Percentiles rank a stretch among this genome's conserved stretches.
Evolutionary conservation across 2,888 invertebrate species (phyloP).

Genomic region (Archips crataeganus): DNA sequence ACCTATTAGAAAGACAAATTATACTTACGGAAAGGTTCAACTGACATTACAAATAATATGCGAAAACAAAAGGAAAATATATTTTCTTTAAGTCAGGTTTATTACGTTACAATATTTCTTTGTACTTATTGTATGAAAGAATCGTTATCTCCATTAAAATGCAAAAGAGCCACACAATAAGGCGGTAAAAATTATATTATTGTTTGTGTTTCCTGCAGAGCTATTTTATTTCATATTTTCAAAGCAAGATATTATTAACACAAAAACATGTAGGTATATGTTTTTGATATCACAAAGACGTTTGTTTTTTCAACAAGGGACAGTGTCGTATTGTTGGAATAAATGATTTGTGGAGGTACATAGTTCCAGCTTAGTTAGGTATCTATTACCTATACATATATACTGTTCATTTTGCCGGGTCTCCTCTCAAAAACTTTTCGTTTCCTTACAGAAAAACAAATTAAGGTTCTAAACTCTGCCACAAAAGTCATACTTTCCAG

Average conservation of each 20-base stretch:
- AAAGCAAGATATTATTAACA: neutral
- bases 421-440: too few relatives aligned
- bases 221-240: neutral
- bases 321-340: neutral
- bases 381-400: neutral
- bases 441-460: too few relatives aligned
- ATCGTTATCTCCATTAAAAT: conserved; percentile 8
- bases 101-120: conserved; percentile 5
- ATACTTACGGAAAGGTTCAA: neutral
- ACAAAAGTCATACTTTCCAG: too few relatives aligned
- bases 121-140: conserved; percentile 1
- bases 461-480: too few relatives aligned
- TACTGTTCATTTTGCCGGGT: too few relatives aligned
- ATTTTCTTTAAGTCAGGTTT: neutral
- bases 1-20: conserved; percentile 1
- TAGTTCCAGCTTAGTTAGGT: neutral
- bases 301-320: neutral
- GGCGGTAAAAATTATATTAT: conserved; percentile 10
- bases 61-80: neutral
- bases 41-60: conserved; percentile 1
- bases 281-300: neutral
- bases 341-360: neutral
- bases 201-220: neutral
- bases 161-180: conserved; percentile 2
- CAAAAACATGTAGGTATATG: neutral